Base-by-base conservation (phyloP, 2,888 invertebrate species). In the Ypsolopha sequella region DNA sequence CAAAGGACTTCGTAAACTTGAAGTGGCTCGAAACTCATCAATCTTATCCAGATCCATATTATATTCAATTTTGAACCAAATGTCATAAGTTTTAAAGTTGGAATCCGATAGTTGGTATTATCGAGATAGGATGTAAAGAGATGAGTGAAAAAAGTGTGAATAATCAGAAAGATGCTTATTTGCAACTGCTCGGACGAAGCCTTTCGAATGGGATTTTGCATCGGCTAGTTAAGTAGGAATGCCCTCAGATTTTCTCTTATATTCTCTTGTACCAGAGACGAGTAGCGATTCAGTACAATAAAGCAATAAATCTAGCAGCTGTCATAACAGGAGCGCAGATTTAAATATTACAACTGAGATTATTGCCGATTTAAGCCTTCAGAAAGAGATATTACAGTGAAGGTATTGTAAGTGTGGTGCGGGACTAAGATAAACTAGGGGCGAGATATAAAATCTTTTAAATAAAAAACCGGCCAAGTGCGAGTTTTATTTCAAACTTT, bases 161-260 rank as follows among this genome's bases (percentile, higher is more conserved):
- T 76, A 74, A 75, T 74, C 68, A 68, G 64, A 59, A 55, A 60
- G 60, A 65, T 69, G 68, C 65, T 70, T 71, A 73, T 74, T 75
- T 68, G 68, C 68, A 70, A 71, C 60, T 68, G 68, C 66, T 61
- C 57, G 57, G 64, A 24, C 24, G 24, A 24, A 24, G 63, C 62
- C 64, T 57, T 66, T 58, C 63, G 68, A 71, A 73, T 70, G 64
- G 60, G 65, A 68, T 74, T 75, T 73, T 64, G 65, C 64, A 66
- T 66, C 58, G 62, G 60, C 65, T 68, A 63, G 67, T 69, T 68
- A 69, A 56, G 56, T 52, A 55, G 53, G 59, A 59, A 56, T 57
- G 55, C 11, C 38, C 47, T 52, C 41, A 24, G 36, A 34, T 9
- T 11, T 33, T 24, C 51, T 9, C n/a, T 48, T 46, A 53, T 55